Percentiles rank a stretch among this genome's conserved stretches.
phyloP scores from a whole-genome alignment of 2,888 invertebrate genomes.

The Margaritifera margaritifera region DNA sequence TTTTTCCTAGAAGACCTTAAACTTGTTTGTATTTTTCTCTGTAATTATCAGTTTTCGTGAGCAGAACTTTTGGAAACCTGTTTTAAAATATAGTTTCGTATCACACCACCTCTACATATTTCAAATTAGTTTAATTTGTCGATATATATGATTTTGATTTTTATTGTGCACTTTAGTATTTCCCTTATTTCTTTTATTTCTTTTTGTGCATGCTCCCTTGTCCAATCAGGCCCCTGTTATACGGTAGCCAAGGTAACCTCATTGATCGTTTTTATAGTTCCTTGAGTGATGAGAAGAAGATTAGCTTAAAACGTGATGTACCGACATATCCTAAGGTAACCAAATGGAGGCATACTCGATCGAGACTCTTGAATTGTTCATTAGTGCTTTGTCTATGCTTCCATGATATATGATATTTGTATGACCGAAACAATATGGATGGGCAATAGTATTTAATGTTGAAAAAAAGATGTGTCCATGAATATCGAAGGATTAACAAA shows the following conservation, averaged over 20 bases:
- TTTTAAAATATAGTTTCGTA: too few relatives aligned
- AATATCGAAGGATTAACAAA: too few relatives aligned
- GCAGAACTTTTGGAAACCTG: too few relatives aligned
- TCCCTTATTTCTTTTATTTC: conserved; percentile 28
- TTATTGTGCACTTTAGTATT: conserved; percentile 15
- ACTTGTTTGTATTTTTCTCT: too few relatives aligned
- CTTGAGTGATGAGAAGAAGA: conserved; percentile 68
- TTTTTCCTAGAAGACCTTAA: too few relatives aligned
- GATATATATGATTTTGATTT: conserved; percentile 1
- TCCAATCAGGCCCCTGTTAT: conserved; percentile 48
- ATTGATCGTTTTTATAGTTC: conserved; percentile 65
- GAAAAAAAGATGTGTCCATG: too few relatives aligned
- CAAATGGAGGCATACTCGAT: background rate
- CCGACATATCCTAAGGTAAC: conserved; percentile 71
- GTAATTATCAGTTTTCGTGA: too few relatives aligned
- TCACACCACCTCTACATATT: too few relatives aligned
- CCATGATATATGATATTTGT: background rate
- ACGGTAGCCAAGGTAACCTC: conserved; percentile 39
- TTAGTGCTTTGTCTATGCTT: too few relatives aligned
- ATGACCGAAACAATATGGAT: background rate
- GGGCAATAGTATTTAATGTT: too few relatives aligned
- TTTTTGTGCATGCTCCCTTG: conserved; percentile 16
- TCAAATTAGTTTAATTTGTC: too few relatives aligned
- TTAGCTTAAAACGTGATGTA: conserved; percentile 67
- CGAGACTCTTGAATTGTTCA: too few relatives aligned